Evolutionary conservation across 2,113 vertebrate genomes (phyloP), one percentile per base, ranked within the genome.

Genomic region (Paramisgurnus dabryanus): DNA sequence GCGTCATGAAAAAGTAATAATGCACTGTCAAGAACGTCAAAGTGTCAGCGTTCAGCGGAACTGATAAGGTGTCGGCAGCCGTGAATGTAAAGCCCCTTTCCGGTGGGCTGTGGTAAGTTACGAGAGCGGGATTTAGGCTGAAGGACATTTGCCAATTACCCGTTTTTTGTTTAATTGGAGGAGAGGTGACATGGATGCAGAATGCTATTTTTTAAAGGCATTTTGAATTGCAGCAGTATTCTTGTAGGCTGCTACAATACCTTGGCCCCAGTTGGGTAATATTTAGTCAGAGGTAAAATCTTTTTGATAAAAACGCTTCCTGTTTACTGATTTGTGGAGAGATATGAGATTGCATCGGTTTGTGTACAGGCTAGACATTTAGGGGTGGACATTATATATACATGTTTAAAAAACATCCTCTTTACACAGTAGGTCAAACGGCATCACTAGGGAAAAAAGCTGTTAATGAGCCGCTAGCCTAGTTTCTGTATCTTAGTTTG

Each of bases 1-100:
- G 92, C 93, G 90, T 94, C 92, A 94, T 92, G 89, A 93, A 93
- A 94, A 93, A 94, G 92, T 93, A 91, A 93, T 92, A 93, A 93
- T 93, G 92, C 92, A 91, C 92, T 92, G 93, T 93, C 91, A 92
- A 91, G 91, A 89, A 92, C 91, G 93, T 92, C 92, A 91, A 90
- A 89, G 92, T 94, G 92, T 93, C 92, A 91, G 90, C 84, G 85
- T 92, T 93, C 89, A 90, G 89, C 88, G 91, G 90, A 89, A 91
- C 89, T 92, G 92, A 93, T 93, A 91, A 89, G 90, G 84, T 92
- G 91, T 93, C 88, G 90, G 90, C 90, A 89, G 89, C 85, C 87
- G 91, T 89, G 86, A 89, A 91, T 91, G 91, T 91, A 89, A 87
- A 83, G 85, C 87, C 89, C 83, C 84, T 90, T 91, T 84, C 90